phyloP scores from a whole-genome alignment of 2,113 vertebrate species.

The Planiliza haematocheilus region DNA sequence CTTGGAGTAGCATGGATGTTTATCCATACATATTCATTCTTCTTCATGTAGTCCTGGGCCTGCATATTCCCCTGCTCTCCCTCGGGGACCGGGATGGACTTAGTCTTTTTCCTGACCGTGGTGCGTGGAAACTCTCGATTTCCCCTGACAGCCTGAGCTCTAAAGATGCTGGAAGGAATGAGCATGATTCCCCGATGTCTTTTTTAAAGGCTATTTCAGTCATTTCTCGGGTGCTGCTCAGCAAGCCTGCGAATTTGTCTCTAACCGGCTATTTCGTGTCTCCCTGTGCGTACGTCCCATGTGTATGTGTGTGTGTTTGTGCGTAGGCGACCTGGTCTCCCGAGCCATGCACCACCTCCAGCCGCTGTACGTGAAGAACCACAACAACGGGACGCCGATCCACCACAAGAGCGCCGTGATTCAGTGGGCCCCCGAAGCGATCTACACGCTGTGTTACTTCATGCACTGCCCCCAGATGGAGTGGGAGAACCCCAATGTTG shows the following conservation, averaged over 20 bases:
- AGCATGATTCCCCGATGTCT: constrained; percentile 41
- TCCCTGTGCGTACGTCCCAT: constrained; percentile 4
- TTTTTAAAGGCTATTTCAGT: constrained; percentile 55
- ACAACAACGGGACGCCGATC: constrained; percentile 90
- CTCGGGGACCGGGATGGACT: constrained; percentile 33
- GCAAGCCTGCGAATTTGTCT: background rate
- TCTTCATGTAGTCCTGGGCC: constrained; percentile 23
- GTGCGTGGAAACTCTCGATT: constrained; percentile 39
- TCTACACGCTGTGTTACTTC: constrained; percentile 98
- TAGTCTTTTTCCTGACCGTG: constrained; percentile 41
- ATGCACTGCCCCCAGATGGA: constrained; percentile 99
- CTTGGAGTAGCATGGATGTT: constrained; percentile 49
- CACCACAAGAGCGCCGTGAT: constrained; percentile 88
- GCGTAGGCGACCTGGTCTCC: constrained; percentile 93
- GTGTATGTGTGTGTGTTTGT: constrained; percentile 50
- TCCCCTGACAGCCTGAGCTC: constrained; percentile 53
- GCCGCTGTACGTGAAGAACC: constrained; percentile 91
- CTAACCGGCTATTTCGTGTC: background rate
- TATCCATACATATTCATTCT: constrained; percentile 67
- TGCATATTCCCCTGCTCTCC: constrained; percentile 20
- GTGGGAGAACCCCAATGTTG: constrained; percentile 98
- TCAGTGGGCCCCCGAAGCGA: constrained; percentile 96
- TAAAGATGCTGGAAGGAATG: constrained; percentile 44
- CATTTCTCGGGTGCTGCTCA: constrained; percentile 8
- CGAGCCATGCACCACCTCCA: constrained; percentile 97